Evolutionary conservation across 1,140 invertebrate species (phyloP), one percentile per base, ranked within the genome.

Genomic region (Lerema accius): DNA sequence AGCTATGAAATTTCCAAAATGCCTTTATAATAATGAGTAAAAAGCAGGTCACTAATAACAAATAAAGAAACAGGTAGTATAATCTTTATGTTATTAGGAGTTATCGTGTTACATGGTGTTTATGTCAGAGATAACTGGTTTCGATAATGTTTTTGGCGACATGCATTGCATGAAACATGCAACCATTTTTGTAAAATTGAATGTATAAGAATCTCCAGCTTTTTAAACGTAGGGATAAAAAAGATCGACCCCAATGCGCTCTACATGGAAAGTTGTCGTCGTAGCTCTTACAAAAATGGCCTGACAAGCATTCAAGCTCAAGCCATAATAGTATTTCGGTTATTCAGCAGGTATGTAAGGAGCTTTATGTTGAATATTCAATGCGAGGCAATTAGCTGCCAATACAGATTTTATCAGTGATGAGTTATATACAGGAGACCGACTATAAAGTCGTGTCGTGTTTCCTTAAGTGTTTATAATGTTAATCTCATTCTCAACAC

Each of bases 211-310:
- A 32, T 7, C 9, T 32, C 9, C 3, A 32, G 4, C 28, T 42
- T 61, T 55, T 45, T 66, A 68, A 71, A 71, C 50, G 63, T 66
- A 14, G 32, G 51, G 65, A 66, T 37, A 56, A 68, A 75, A 72
- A 69, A 65, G 56, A 65, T 67, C 55, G 73, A 67, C 69, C 73
- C 67, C 67, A 67, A 72, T 75, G 42, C 45, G 37, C 53, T 67
- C 13, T 39, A 69, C 55, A 75, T 65, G 73, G 73, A 69, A 75
- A 72, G 64, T 69, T 72, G 73, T 56, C 51, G 48, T 46, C 37
- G 56, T 14, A 60, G 59, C 16, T 40, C n/a, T 26, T 16, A 48
- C 73, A 67, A 51, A 75, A 63, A 72, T 28, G 70, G 72, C 49
- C 19, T 50, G 35, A 46, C 39, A 59, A 64, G 56, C 66, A 63